Base-by-base conservation (phyloP, 2,113 vertebrate species). In the Crypturellus undulatus region DNA sequence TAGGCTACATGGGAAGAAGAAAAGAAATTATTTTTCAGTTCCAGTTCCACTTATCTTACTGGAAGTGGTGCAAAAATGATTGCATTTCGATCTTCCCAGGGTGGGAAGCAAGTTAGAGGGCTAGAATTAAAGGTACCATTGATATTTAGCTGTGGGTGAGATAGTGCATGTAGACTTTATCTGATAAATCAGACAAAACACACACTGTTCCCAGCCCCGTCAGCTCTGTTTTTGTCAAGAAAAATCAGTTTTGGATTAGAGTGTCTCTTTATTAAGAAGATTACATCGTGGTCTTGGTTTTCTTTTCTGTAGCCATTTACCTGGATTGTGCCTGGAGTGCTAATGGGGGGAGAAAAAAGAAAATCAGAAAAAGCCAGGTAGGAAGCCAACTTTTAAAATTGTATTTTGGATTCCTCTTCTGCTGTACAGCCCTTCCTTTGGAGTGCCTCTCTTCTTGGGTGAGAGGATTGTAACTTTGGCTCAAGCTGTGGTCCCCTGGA, bases 281-380 rank as follows among this genome's bases (percentile, higher is more conserved):
- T 77, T 95, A 89, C 54, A 2, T 77, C 10, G 42, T 91, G 56
- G 32, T 72, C 70, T 67, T 92, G 65, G 11, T 86, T 94, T 58
- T 51, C 47, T 42, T 94, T 84, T 79, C 73, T 92, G 21, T 79
- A 99, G 99, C 99, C 99, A 0, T 99, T 99, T 88, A 98, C 98
- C 75, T 99, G 99, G 99, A 99, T 99, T 81, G 99, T 99, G 51
- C 99, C 99, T 5, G 99, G 99, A 51, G 98, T 99, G n/a, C 94
- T 99, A 68, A 99, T 99, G 99, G 99, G 99, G 38, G 99, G 99
- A 97, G 99, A 99, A 97, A 99, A 99, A 97, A 99, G 98, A 92
- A 99, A 99, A 88, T 98, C 99, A 0, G 99, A 99, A 97, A 99
- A 99, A 94, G 99, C 99, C 97, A 99, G 99, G 99, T 99, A 96